Percentiles rank a stretch among this genome's conserved stretches.
These are phyloP conservation scores for Spheniscus humboldti DNA, from an alignment of 2,797 vertebrate species.

Conservation along the genomic window DNA sequence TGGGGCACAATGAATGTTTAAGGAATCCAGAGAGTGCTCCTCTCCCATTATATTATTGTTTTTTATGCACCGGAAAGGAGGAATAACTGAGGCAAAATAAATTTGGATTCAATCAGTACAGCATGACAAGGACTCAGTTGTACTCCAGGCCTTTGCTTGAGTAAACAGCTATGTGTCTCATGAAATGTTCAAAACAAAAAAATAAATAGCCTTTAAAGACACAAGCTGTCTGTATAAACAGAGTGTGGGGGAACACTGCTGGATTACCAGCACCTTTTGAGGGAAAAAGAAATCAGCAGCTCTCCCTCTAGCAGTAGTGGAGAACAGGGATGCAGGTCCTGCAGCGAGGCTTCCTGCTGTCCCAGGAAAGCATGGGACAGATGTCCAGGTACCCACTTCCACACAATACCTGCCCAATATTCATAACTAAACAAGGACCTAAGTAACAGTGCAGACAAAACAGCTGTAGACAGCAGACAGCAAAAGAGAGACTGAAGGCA, in stretches of 20 bases:
- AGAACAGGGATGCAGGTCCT: background rate
- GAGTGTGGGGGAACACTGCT: background rate
- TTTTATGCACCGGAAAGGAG: background rate
- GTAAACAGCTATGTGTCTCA: slow-evolving; percentile 45
- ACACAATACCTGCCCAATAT: background rate
- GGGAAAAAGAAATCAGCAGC: background rate
- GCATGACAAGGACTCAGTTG: slow-evolving; percentile 21
- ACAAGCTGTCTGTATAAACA: slow-evolving; percentile 46
- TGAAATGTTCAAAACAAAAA: slow-evolving; percentile 54
- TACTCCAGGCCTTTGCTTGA: slow-evolving; percentile 12
- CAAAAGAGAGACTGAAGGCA: background rate
- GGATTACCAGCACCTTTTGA: background rate
- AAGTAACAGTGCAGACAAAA: background rate
- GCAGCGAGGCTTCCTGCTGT: background rate
- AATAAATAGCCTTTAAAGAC: slow-evolving; percentile 52
- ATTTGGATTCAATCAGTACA: background rate
- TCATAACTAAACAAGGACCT: background rate
- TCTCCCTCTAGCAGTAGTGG: background rate
- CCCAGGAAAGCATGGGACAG: background rate
- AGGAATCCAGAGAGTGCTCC: background rate
- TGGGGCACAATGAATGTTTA: background rate
- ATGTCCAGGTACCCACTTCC: background rate
- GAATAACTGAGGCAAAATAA: background rate
- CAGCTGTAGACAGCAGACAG: background rate
- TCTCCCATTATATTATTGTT: background rate